These are phyloP conservation scores for Criorhina ranunculi DNA, from an alignment of 2,888 invertebrate genomes.

Conservation along the genomic window DNA sequence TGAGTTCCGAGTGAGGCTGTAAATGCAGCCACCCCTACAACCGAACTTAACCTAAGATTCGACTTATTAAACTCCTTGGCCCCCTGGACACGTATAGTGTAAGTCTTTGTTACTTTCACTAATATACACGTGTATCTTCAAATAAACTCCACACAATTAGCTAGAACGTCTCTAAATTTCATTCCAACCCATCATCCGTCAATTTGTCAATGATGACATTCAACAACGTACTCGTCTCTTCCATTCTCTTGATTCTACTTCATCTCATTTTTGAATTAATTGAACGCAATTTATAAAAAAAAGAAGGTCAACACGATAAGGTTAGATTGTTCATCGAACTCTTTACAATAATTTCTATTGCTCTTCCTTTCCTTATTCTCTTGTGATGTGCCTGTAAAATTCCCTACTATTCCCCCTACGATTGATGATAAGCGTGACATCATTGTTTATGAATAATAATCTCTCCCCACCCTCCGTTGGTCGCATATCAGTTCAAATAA, in stretches of 20 bases:
- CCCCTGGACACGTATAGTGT: no score
- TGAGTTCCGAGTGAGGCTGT: no score
- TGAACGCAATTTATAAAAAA: conserved; percentile 61
- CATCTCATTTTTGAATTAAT: conserved; percentile 57
- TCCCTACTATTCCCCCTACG: conserved; percentile 17
- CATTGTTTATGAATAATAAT: conserved; percentile 69
- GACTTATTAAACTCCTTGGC: no score
- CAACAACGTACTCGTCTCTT: conserved; percentile 49
- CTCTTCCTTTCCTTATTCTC: no score
- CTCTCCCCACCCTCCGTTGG: conserved; percentile 6
- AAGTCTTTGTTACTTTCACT: no score
- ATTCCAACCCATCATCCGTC: conserved; percentile 41
- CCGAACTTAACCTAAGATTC: no score
- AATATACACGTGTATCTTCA: no score
- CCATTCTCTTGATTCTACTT: background rate
- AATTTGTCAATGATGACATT: conserved; percentile 63
- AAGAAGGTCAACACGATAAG: conserved; percentile 69
- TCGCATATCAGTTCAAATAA: conserved; percentile 70
- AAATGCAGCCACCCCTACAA: no score
- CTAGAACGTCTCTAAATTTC: background rate
- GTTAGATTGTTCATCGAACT: conserved; percentile 33
- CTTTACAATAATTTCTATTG: conserved; percentile 26
- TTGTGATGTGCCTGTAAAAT: conserved; percentile 17
- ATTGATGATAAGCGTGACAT: conserved; percentile 71
- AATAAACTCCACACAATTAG: no score